Percentiles rank a stretch among this genome's conserved stretches.
Evolutionary conservation across 1,140 invertebrate genomes (phyloP).

Genomic region (Branchinecta lindahli): DNA sequence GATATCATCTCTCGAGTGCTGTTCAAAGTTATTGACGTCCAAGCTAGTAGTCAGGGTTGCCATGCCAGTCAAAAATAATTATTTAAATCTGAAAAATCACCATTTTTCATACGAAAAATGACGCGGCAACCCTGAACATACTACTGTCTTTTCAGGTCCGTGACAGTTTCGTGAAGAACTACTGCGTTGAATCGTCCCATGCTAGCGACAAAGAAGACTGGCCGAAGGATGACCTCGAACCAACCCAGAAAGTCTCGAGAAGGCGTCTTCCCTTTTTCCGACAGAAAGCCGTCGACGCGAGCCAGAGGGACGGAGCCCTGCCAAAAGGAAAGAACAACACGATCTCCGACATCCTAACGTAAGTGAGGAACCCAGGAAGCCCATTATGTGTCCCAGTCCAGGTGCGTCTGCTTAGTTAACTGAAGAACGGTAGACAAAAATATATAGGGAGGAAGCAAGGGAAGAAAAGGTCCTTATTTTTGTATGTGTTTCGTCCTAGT

Average conservation of each 20-base stretch:
- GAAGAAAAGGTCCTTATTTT: too few species aligned
- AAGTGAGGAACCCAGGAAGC: background rate
- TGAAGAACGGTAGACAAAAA: too few species aligned
- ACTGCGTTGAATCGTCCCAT: background rate
- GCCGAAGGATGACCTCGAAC: background rate
- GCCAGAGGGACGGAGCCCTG: conserved; percentile 22
- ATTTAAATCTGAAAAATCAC: background rate
- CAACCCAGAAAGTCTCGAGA: background rate
- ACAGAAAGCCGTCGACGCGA: conserved; percentile 26
- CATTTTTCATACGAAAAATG: too few species aligned
- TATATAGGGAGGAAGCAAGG: background rate
- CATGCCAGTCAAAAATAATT: too few species aligned
- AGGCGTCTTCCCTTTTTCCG: background rate
- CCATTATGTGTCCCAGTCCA: too few species aligned
- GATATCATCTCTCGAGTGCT: too few species aligned
- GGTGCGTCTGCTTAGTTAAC: too few species aligned
- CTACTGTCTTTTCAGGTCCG: conserved; percentile 46
- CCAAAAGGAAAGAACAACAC: conserved; percentile 38
- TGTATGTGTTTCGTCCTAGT: too few species aligned
- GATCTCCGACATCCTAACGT: background rate
- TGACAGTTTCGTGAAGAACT: conserved; percentile 93
- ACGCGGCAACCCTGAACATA: background rate
- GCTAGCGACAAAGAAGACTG: background rate
- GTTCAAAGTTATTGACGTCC: too few species aligned
- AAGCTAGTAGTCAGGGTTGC: too few species aligned